phyloP scores from a whole-genome alignment of 2,113 vertebrate genomes.

The Etheostoma cragini region DNA sequence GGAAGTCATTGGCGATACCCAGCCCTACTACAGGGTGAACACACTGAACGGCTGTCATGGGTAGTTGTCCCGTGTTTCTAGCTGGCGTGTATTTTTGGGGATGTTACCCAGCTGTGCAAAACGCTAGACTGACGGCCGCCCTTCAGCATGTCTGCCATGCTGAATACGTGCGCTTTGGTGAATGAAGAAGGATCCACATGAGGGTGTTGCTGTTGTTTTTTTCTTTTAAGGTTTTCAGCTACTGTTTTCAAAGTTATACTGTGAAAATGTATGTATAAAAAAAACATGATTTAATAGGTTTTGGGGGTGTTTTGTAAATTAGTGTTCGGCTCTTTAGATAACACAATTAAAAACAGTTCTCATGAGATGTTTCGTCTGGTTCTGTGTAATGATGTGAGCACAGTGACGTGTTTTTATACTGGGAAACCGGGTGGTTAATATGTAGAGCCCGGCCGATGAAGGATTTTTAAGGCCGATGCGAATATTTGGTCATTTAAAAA shows the following conservation, averaged over 20 bases:
- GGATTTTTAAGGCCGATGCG: too few species aligned
- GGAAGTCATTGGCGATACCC: too few species aligned
- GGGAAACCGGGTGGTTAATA: neutral
- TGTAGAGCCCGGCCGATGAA: too few species aligned
- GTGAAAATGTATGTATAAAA: constrained; percentile 52
- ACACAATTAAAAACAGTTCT: constrained; percentile 61
- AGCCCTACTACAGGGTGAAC: neutral
- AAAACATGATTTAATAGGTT: constrained; percentile 36
- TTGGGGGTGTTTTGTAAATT: constrained; percentile 50
- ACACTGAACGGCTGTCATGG: neutral
- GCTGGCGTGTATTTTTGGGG: neutral
- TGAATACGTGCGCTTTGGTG: constrained; percentile 17
- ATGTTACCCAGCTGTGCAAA: constrained; percentile 58
- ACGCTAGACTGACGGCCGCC: constrained; percentile 10
- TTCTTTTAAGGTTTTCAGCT: constrained; percentile 35
- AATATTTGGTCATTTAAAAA: too few species aligned
- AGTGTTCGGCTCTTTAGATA: constrained; percentile 41
- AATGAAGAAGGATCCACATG: constrained; percentile 25
- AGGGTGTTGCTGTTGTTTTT: neutral
- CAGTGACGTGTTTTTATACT: neutral
- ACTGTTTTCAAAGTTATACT: constrained; percentile 50
- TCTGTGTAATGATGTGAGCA: neutral
- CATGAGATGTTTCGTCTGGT: neutral
- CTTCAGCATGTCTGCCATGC: constrained; percentile 16
- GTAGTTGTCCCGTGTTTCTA: neutral